These are phyloP conservation scores for Drosophila azteca DNA, from an alignment of 1,140 invertebrate species.

Conservation along the genomic window DNA sequence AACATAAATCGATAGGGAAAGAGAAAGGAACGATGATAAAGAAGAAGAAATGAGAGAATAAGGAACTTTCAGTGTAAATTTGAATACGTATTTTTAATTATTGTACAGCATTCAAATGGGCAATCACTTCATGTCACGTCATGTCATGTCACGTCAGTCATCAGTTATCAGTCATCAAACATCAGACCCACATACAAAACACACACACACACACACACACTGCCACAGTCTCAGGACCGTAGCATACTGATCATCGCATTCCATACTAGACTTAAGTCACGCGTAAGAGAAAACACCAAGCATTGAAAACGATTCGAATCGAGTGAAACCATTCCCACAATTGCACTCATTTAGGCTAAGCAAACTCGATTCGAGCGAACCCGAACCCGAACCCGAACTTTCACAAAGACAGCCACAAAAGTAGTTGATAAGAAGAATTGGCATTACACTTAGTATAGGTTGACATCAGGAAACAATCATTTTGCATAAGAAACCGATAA, in stretches of 20 bases:
- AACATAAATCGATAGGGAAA: conserved; percentile 20
- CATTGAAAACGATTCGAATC: conserved; percentile 35
- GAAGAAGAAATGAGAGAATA: conserved; percentile 15
- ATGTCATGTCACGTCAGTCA: conserved; percentile 59
- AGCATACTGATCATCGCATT: conserved; percentile 41
- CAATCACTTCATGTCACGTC: conserved; percentile 47
- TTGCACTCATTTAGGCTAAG: conserved; percentile 47
- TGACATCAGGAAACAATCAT: conserved; percentile 57
- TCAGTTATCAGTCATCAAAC: conserved; percentile 16
- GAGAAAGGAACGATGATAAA: conserved; percentile 7
- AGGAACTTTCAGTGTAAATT: conserved; percentile 53
- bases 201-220: conserved; percentile 39
- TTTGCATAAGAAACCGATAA: conserved; percentile 38
- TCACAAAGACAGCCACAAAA: conserved; percentile 72
- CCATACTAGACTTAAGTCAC: conserved; percentile 44
- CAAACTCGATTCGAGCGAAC: conserved; percentile 27
- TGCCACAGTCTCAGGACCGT: conserved; percentile 52
- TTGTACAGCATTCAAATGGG: conserved; percentile 26
- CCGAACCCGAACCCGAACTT: conserved; percentile 5
- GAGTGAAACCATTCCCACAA: conserved; percentile 8
- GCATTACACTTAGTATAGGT: conserved; percentile 25
- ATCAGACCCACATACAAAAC: conserved; percentile 19
- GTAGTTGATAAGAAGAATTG: conserved; percentile 58
- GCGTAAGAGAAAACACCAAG: conserved; percentile 69
- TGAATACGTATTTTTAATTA: conserved; percentile 48